Conservation (phyloP, 2,113 vertebrate species). For the Danionella cerebrum region DNA sequence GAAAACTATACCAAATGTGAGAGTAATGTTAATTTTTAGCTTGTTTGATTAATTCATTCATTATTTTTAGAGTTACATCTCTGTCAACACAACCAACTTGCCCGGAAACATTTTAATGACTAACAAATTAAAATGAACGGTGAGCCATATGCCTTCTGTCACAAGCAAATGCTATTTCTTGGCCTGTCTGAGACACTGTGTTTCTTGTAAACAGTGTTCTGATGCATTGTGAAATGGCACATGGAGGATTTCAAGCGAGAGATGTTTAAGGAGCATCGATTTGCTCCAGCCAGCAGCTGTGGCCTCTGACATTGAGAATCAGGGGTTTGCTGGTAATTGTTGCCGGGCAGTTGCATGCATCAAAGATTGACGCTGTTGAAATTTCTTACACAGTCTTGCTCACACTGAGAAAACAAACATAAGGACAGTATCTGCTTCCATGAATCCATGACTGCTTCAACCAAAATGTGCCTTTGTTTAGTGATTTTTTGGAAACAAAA, state of each 20-base stretch:
- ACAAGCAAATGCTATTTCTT: constrained; percentile 28
- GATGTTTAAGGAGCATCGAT: constrained; percentile 53
- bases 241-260: constrained; percentile 50
- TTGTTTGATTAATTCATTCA: too few relatives aligned
- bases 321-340: constrained; percentile 43
- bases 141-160: constrained; percentile 4
- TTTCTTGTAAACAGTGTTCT: constrained; percentile 48
- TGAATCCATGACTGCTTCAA: neutral
- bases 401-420: neutral
- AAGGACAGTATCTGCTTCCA: neutral
- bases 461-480: too few relatives aligned
- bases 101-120: neutral
- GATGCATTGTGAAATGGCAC: constrained; percentile 55
- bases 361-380: neutral
- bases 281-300: constrained; percentile 45
- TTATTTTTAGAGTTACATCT: too few relatives aligned
- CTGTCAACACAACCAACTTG: too few relatives aligned
- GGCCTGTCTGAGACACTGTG: constrained; percentile 37
- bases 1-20: too few relatives aligned
- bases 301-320: constrained; percentile 42
- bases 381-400: neutral
- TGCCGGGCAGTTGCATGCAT: constrained; percentile 38
- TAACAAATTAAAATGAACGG: neutral
- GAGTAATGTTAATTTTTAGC: too few relatives aligned
- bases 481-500: too few relatives aligned